Base-by-base conservation (phyloP, 2,888 invertebrate species). In the Nudaria mundana region DNA sequence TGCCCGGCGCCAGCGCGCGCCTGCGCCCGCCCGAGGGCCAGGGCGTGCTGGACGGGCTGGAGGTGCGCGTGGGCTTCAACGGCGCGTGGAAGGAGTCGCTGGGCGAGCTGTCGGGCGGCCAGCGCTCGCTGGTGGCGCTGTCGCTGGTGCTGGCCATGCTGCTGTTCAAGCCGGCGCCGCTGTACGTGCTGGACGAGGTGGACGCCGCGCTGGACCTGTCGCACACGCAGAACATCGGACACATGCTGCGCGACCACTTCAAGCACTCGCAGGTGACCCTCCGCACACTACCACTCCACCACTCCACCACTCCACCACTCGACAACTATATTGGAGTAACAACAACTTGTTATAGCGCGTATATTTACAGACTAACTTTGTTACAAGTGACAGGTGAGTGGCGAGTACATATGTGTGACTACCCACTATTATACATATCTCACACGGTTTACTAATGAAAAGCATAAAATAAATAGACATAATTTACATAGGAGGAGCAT, bases 101-200 rank as follows among this genome's bases (percentile, higher is more conserved):
- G 40, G 94, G 94, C 43, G 99, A 99, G 89, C 90, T 99, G 56
- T 98, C 98, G 46, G 99, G 99, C 44, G 99, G 99, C 0, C 98
- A 98, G 83, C 92, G 97, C 59, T 98, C 99, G 5, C 90, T 99
- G 45, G 98, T 99, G 29, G 99, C 99, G 2, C 90, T 99, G 37
- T 98, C 99, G 1, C 91, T 99, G 42, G 97, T 99, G 62, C 91
- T 99, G 63, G 96, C 99, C 26, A 96, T 99, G 95, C 81, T 99
- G 68, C 92, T 97, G 63, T 99, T 98, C 89, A 97, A 98, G 74
- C 99, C 99, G 3, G 99, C 99, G 15, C 99, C 99, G 5, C 91
- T 99, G 10, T 99, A 99, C 83, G 98, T 99, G 78, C 91, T 99
- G 66, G 99, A 99, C 81, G 99, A 99, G 90, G 98, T 99, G 34